Base-by-base conservation (phyloP, 92 coral and sea anemone species). In the Virgularia gustaviana region DNA sequence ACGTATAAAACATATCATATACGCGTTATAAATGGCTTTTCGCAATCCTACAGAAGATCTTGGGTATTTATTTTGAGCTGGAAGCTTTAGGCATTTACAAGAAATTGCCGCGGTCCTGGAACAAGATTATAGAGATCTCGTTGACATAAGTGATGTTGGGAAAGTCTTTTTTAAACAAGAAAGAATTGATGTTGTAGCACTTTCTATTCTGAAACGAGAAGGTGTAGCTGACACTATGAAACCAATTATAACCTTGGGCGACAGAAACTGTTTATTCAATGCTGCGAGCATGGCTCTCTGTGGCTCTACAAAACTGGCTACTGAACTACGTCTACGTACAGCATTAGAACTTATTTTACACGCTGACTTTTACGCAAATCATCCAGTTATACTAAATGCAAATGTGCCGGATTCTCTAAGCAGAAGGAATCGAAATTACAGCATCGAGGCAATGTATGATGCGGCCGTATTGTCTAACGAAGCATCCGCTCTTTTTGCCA, bases 231-330 rank as follows among this genome's bases (percentile, higher is more conserved):
- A 7, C 13, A 51, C 22, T n/a, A 32, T 10, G 10, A 77, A 33
- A 37, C 84, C 81, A 9, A 68, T 73, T 9, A 35, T 59, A 24
- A 41, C 81, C 20, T 63, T 71, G 10, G 84, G 80, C 10, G 73
- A 83, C 67, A 81, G 88, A 33, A 83, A 83, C 74, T 83, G 84
- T 24, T 64, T 78, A 6, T 83, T 83, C 55, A 78, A 79, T 30
- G 39, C 84, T 10, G 79, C 89, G 22, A 85, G 89, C 53, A 8
- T 80, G 22, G 85, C 80, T 16, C 28, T 85, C 18, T 80, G 82
- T 34, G 67, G 71, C 2, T 20, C 30, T 11, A 76, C 60, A 29
- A 27, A 41, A 39, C 77, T 70, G 59, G 70, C 74, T 15, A 9
- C 49, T 1, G 72, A 78, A 27, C 28, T 70, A 1, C 59, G 86